phyloP scores from a whole-genome alignment of 2,797 vertebrate genomes.

The Capromys pilorides region DNA sequence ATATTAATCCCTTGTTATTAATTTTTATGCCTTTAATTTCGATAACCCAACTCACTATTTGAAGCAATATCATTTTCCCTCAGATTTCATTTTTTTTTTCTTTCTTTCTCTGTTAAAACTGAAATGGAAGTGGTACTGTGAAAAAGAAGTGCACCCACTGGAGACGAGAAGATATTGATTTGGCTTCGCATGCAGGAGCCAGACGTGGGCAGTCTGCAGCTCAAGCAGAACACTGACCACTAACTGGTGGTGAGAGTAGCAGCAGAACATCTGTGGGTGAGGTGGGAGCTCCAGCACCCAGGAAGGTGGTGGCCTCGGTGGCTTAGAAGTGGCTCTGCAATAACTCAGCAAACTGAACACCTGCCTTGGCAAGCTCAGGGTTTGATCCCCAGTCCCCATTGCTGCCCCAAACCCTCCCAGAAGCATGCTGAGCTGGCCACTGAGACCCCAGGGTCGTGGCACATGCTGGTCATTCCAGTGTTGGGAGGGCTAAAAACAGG shows the following conservation, averaged over 20 bases:
- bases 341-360: too few relatives aligned
- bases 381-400: too few relatives aligned
- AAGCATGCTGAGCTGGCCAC: too few relatives aligned
- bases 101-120: neutral
- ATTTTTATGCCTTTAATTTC: constrained; percentile 79
- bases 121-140: constrained; percentile 61
- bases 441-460: too few relatives aligned
- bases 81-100: constrained; percentile 34
- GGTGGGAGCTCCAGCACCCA: neutral
- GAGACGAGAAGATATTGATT: constrained; percentile 18
- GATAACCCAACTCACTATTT: constrained; percentile 62
- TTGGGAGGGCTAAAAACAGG: too few relatives aligned
- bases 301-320: neutral
- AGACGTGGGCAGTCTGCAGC: constrained; percentile 62
- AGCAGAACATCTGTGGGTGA: neutral
- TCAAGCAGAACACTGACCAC: constrained; percentile 9
- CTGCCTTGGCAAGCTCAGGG: too few relatives aligned
- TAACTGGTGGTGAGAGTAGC: constrained; percentile 52
- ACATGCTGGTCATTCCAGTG: too few relatives aligned
- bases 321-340: neutral
- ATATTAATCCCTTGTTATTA: constrained; percentile 76
- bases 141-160: neutral
- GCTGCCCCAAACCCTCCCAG: too few relatives aligned
- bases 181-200: constrained; percentile 48
- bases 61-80: constrained; percentile 68